phyloP scores from a whole-genome alignment of 1,140 invertebrate genomes.

The Magallana gigas region DNA sequence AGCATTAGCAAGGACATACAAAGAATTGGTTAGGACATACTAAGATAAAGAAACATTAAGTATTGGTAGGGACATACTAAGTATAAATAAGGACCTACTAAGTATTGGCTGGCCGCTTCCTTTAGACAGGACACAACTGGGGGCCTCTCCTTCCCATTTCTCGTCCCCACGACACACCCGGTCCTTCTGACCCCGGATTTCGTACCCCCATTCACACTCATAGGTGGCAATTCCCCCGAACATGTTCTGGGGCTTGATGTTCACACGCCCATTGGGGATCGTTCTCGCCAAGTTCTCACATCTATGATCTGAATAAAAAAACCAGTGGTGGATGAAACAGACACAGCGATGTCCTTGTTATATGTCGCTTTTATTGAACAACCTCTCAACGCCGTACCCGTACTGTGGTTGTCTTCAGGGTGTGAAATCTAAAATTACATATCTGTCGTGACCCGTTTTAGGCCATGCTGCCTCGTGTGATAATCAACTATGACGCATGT shows the following conservation, averaged over 20 bases:
- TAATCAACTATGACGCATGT: too few species aligned
- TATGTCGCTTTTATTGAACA: too few species aligned
- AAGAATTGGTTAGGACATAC: background rate
- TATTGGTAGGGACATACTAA: background rate
- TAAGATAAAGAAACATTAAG: too few species aligned
- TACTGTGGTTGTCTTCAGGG: too few species aligned
- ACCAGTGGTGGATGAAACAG: too few species aligned
- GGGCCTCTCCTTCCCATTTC: constrained; percentile 78
- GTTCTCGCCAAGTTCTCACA: constrained; percentile 19
- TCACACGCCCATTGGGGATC: constrained; percentile 53
- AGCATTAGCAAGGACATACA: too few species aligned
- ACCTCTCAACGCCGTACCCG: too few species aligned
- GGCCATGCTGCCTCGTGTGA: too few species aligned
- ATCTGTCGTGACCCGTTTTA: too few species aligned
- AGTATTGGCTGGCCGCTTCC: background rate
- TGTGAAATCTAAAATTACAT: too few species aligned
- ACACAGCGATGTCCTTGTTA: too few species aligned
- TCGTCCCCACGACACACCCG: constrained; percentile 79
- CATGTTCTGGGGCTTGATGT: constrained; percentile 68
- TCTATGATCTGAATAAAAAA: background rate
- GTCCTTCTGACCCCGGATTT: constrained; percentile 75
- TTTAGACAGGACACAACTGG: constrained; percentile 63
- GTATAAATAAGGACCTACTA: background rate
- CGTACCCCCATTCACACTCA: constrained; percentile 78
- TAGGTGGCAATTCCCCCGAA: constrained; percentile 79